These are phyloP conservation scores for Brachymystax lenok DNA, from an alignment of 2,797 vertebrate genomes.

Conservation along the genomic window DNA sequence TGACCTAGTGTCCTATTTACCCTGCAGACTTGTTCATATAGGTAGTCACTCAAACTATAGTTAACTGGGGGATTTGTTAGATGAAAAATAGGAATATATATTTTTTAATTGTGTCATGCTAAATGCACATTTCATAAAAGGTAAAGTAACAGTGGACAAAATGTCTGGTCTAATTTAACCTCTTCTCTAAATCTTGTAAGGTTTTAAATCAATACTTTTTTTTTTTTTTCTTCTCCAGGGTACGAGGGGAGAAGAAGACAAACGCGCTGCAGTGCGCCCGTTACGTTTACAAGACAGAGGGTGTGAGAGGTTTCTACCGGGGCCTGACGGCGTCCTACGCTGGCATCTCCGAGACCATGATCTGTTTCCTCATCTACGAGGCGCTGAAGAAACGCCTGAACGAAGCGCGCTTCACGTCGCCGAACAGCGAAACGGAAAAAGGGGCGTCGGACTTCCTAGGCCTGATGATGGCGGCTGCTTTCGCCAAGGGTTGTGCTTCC, in stretches of 20 bases:
- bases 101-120: too few species aligned
- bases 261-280: conserved; percentile 92
- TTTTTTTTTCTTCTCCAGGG: conserved; percentile 68
- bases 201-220: too few species aligned
- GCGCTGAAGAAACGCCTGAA: conserved; percentile 88
- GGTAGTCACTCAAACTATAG: too few species aligned
- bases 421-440: conserved; percentile 72
- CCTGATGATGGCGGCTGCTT: conserved; percentile 92
- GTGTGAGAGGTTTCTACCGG: conserved; percentile 92
- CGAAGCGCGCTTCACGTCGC: conserved; percentile 68
- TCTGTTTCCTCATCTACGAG: conserved; percentile 98
- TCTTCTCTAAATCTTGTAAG: neutral
- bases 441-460: conserved; percentile 84
- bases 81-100: too few species aligned
- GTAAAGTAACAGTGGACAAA: too few species aligned
- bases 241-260: conserved; percentile 91
- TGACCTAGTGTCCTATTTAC: too few species aligned
- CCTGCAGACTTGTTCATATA: too few species aligned
- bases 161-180: too few species aligned
- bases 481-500: conserved; percentile 96
- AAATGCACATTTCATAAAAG: too few species aligned
- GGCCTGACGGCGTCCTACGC: conserved; percentile 96
- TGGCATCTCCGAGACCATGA: conserved; percentile 97
- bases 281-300: conserved; percentile 90
- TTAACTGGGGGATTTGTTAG: too few species aligned